Evolutionary conservation across 2,888 invertebrate species (phyloP).

Genomic region (Dendrolimus houi): DNA sequence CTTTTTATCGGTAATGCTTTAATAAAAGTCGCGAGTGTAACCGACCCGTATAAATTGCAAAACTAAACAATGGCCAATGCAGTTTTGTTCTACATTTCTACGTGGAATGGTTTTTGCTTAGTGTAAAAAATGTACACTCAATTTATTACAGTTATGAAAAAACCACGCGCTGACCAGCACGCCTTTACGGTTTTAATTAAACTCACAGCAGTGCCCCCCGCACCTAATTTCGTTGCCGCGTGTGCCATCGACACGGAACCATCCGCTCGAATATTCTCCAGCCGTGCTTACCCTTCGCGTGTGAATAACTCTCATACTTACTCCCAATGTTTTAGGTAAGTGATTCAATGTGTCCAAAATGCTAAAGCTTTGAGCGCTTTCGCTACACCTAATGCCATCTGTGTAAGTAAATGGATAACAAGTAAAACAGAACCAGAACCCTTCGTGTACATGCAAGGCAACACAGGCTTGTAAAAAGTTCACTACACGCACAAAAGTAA

Average conservation of each 20-base stretch:
- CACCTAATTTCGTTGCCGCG: conserved; percentile 49
- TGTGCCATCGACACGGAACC: conserved; percentile 20
- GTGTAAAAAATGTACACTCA: conserved; percentile 54
- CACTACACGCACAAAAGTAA: conserved; percentile 54
- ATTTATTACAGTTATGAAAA: conserved; percentile 72
- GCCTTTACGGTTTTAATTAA: conserved; percentile 66
- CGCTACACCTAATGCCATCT: conserved; percentile 64
- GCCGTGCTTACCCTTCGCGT: conserved; percentile 44
- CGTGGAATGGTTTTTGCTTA: conserved; percentile 61
- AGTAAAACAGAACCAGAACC: conserved; percentile 38
- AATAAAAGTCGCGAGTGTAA: conserved; percentile 74
- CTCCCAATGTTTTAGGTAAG: conserved; percentile 45
- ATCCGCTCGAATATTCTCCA: conserved; percentile 37
- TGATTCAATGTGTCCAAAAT: conserved; percentile 12
- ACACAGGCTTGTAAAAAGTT: conserved; percentile 53
- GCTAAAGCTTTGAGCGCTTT: conserved; percentile 3
- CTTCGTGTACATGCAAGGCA: conserved; percentile 52
- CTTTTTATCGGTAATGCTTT: conserved; percentile 74
- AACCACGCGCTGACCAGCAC: conserved; percentile 67
- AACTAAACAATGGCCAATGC: conserved; percentile 71
- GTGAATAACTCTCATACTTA: conserved; percentile 32
- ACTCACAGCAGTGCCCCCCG: conserved; percentile 42
- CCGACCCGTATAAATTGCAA: conserved; percentile 76
- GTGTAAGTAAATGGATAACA: conserved; percentile 52
- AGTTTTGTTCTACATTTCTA: conserved; percentile 71